phyloP scores from a whole-genome alignment of 2,888 invertebrate genomes.

The Melolontha melolontha region DNA sequence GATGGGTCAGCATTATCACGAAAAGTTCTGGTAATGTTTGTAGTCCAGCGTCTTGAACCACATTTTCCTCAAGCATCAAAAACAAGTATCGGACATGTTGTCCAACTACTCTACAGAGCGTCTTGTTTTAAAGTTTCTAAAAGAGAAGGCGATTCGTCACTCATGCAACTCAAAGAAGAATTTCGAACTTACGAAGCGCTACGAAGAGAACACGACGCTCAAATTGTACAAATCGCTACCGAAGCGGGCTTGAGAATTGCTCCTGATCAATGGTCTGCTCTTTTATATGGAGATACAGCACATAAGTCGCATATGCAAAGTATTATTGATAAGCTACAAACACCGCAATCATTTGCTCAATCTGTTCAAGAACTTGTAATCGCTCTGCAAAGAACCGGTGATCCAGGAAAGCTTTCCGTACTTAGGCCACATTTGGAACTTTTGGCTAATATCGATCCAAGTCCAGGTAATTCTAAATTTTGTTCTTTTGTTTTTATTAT shows the following conservation, averaged over 20 bases:
- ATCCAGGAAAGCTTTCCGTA: constrained; percentile 84
- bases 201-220: constrained; percentile 95
- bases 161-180: constrained; percentile 98
- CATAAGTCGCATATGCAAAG: constrained; percentile 99
- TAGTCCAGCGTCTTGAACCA: constrained; percentile 95
- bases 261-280: constrained; percentile 98
- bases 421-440: constrained; percentile 85
- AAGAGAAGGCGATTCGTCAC: constrained; percentile 94
- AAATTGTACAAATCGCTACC: constrained; percentile 98
- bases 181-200: constrained; percentile 95
- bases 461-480: constrained; percentile 71
- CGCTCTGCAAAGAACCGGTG: constrained; percentile 88
- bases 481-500: background rate
- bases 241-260: constrained; percentile 97
- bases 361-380: constrained; percentile 93
- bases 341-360: constrained; percentile 91
- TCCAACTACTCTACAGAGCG: constrained; percentile 96
- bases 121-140: constrained; percentile 99
- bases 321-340: constrained; percentile 90
- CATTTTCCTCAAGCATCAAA: constrained; percentile 97
- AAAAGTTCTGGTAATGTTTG: constrained; percentile 97
- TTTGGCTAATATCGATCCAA: constrained; percentile 88
- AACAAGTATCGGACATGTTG: constrained; percentile 99
- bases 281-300: constrained; percentile 93
- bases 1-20: constrained; percentile 94